phyloP scores from a whole-genome alignment of 2,888 invertebrate genomes.

The Ormyrus thymus region DNA sequence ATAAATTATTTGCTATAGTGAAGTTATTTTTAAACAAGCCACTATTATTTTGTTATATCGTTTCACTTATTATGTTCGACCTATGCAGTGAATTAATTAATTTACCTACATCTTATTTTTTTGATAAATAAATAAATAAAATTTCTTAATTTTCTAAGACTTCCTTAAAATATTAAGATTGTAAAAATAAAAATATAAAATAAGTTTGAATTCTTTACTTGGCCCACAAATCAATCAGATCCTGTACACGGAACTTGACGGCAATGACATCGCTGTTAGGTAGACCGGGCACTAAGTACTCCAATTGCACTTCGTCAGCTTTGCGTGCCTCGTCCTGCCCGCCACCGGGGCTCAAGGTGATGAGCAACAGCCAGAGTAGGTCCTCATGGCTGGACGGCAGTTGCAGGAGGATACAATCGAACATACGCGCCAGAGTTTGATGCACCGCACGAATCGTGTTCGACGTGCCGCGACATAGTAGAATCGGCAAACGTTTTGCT shows the following conservation, averaged over 20 bases:
- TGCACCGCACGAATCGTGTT: slow-evolving; percentile 66
- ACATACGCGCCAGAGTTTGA: slow-evolving; percentile 65
- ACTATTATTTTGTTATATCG: too few relatives aligned
- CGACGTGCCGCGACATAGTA: slow-evolving; percentile 68
- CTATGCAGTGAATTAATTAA: too few relatives aligned
- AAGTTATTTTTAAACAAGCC: too few relatives aligned
- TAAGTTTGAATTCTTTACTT: slow-evolving; percentile 52
- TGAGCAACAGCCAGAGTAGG: slow-evolving; percentile 68
- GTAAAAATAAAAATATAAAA: too few relatives aligned
- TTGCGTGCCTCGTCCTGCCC: slow-evolving; percentile 43
- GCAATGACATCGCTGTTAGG: slow-evolving; percentile 62
- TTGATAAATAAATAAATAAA: too few relatives aligned
- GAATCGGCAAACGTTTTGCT: slow-evolving; percentile 65
- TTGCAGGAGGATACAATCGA: slow-evolving; percentile 68
- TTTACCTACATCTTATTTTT: too few relatives aligned
- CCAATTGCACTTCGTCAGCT: slow-evolving; percentile 60
- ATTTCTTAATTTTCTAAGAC: too few relatives aligned
- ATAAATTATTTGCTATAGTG: too few relatives aligned
- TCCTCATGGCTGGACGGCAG: slow-evolving; percentile 65
- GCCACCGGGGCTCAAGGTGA: slow-evolving; percentile 61
- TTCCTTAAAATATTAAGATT: too few relatives aligned
- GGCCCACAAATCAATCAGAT: slow-evolving; percentile 63
- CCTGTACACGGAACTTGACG: slow-evolving; percentile 60
- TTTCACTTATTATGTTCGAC: too few relatives aligned
- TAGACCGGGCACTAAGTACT: slow-evolving; percentile 65